Conservation (phyloP, 2,797 vertebrate species). For the Dicrostonyx torquatus region DNA sequence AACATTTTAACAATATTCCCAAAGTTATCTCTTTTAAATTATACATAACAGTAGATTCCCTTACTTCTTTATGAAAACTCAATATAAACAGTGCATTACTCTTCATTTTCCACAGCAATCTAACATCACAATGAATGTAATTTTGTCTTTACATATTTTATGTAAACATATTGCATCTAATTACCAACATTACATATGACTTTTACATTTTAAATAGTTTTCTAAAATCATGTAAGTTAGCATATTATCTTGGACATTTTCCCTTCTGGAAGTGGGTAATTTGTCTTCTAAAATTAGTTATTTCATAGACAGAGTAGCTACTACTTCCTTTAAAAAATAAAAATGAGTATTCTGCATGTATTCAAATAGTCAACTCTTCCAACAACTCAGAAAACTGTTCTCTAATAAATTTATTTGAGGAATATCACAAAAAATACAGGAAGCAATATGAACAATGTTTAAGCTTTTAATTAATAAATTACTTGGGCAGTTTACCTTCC, state of each 20-base stretch:
- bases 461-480: slow-evolving; percentile 38
- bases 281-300: slow-evolving; percentile 54
- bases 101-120: slow-evolving; percentile 13
- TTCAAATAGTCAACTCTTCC: slow-evolving; percentile 2
- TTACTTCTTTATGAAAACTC: slow-evolving; percentile 22
- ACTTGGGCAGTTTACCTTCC: not conserved
- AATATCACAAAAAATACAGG: slow-evolving; percentile 16
- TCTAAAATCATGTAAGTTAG: slow-evolving; percentile 51
- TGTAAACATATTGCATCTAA: not conserved
- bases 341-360: not conserved
- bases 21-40: not conserved
- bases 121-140: not conserved
- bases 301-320: slow-evolving; percentile 6
- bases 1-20: not conserved
- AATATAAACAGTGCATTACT: not conserved
- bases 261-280: not conserved
- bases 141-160: slow-evolving; percentile 35
- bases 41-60: not conserved
- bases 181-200: not conserved
- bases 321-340: not conserved
- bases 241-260: slow-evolving; percentile 17
- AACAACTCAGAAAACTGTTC: slow-evolving; percentile 22
- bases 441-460: not conserved
- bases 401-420: slow-evolving; percentile 10
- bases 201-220: slow-evolving; percentile 28